Evolutionary conservation across 2,888 invertebrate genomes (phyloP).

Genomic region (Carpatolechia fugitivella): DNA sequence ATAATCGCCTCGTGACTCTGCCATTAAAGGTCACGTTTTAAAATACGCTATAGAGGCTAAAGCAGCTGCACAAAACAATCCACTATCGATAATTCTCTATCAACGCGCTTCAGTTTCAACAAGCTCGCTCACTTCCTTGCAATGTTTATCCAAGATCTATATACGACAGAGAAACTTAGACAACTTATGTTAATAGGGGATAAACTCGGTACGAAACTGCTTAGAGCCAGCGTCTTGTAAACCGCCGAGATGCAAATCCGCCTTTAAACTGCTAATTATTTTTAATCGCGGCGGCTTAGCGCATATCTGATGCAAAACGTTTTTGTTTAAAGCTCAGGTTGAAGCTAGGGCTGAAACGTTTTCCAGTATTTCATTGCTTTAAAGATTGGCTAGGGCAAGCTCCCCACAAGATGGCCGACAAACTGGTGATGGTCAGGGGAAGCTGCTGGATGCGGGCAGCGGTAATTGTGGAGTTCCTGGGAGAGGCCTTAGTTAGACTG

Average conservation of each 20-base stretch:
- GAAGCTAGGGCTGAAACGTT: not conserved
- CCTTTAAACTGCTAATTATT: conserved; percentile 58
- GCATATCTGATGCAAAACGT: conserved; percentile 38
- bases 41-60: too few relatives aligned
- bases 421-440: too few relatives aligned
- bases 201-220: conserved; percentile 21
- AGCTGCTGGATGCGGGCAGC: too few relatives aligned
- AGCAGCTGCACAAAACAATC: not conserved
- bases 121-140: not conserved
- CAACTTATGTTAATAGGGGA: conserved; percentile 12
- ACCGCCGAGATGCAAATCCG: conserved; percentile 42
- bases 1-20: too few relatives aligned
- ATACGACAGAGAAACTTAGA: conserved; percentile 6
- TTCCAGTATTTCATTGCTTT: too few relatives aligned
- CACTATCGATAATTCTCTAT: not conserved
- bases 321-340: conserved; percentile 26
- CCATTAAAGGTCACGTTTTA: too few relatives aligned
- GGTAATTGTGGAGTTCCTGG: too few relatives aligned
- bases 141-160: conserved; percentile 3
- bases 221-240: conserved; percentile 27
- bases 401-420: too few relatives aligned
- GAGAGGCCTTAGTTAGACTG: too few relatives aligned
- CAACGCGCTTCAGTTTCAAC: not conserved
- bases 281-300: conserved; percentile 52
- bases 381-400: too few relatives aligned